Evolutionary conservation across 2,113 vertebrate genomes (phyloP).

Genomic region (Caracal caracal): DNA sequence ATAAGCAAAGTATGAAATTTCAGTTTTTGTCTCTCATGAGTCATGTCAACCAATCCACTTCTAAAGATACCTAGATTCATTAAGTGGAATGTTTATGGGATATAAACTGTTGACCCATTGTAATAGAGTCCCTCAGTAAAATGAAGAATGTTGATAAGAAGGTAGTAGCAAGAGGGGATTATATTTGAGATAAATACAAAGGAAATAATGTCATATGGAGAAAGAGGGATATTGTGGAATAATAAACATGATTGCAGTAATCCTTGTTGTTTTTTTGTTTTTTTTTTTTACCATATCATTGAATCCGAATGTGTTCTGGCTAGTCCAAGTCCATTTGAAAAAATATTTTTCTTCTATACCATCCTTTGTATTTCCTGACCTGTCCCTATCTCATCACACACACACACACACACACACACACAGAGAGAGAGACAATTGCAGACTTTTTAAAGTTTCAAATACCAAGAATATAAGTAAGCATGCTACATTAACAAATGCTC

Average conservation of each 20-base stretch:
- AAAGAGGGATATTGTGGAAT: neutral
- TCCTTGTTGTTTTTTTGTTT: neutral
- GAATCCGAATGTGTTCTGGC: neutral
- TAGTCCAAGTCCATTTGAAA: neutral
- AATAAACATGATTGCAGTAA: neutral
- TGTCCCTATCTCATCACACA: neutral
- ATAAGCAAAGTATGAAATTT: neutral
- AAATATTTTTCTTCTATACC: neutral
- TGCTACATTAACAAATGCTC: neutral
- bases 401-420: neutral
- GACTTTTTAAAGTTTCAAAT: neutral
- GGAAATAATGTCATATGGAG: neutral
- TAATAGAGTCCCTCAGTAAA: neutral
- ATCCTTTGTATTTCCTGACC: neutral
- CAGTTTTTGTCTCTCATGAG: neutral
- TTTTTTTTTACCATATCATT: conserved; percentile 23
- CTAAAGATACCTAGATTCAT: neutral
- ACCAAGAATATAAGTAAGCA: conserved; percentile 23
- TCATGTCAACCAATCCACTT: neutral
- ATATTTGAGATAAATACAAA: conserved; percentile 9
- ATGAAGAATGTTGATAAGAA: neutral
- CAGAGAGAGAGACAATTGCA: neutral
- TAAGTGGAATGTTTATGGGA: neutral
- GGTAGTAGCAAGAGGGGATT: neutral
- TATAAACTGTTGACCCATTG: neutral